These are phyloP conservation scores for Tyrophagus putrescentiae DNA, from an alignment of 1,140 invertebrate species.

Conservation along the genomic window DNA sequence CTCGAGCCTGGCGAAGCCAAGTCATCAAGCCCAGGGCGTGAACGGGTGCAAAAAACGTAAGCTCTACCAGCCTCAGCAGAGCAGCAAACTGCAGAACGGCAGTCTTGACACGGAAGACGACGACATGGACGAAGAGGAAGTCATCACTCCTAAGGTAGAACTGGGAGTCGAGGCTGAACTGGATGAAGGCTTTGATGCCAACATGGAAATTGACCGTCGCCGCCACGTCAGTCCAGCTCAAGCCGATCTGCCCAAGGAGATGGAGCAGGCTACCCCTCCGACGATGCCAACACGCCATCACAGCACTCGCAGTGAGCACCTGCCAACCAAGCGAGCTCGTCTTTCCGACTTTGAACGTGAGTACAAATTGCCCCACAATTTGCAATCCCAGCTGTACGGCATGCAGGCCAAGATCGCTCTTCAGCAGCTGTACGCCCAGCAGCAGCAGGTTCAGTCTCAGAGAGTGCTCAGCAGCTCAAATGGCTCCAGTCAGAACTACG, in stretches of 20 bases:
- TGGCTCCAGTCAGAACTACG: slow-evolving; percentile 6
- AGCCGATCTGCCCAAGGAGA: not conserved
- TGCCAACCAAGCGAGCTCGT: not conserved
- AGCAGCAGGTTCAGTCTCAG: slow-evolving; percentile 10
- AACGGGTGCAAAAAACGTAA: slow-evolving; percentile 91
- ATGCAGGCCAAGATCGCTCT: slow-evolving; percentile 45
- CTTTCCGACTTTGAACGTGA: slow-evolving; percentile 14
- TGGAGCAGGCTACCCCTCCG: not conserved
- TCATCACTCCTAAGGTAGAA: not conserved
- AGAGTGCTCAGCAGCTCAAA: too few relatives aligned
- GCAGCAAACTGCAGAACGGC: slow-evolving; percentile 40
- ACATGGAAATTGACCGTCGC: not conserved
- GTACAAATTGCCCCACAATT: slow-evolving; percentile 43
- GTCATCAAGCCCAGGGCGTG: slow-evolving; percentile 25
- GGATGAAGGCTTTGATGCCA: slow-evolving; percentile 6
- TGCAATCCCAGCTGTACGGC: slow-evolving; percentile 71
- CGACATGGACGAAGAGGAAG: slow-evolving; percentile 30
- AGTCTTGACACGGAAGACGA: slow-evolving; percentile 43
- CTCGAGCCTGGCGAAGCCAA: not conserved
- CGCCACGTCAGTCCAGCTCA: not conserved
- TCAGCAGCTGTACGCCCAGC: not conserved
- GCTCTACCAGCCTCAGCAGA: slow-evolving; percentile 88
- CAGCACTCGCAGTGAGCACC: not conserved
- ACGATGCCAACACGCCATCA: not conserved
- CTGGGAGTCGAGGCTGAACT: not conserved